Conservation (phyloP, 2,113 vertebrate genomes). For the Lepus europaeus region DNA sequence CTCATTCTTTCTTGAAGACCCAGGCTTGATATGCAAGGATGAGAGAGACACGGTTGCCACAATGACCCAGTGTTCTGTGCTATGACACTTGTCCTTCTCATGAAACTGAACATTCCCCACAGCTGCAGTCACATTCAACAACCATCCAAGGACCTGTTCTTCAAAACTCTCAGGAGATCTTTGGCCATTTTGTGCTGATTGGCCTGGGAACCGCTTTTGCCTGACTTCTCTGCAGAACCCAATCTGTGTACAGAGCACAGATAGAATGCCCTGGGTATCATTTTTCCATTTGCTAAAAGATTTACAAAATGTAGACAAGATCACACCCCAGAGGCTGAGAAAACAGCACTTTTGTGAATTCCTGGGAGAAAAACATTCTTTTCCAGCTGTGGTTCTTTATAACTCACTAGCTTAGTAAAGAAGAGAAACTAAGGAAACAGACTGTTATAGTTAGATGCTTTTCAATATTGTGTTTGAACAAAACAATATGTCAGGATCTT, state of each 20-base stretch:
- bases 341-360: constrained; percentile 49
- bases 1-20: neutral
- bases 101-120: neutral
- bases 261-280: neutral
- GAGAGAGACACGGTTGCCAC: neutral
- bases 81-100: neutral
- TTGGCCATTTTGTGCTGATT: neutral
- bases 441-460: constrained; percentile 43
- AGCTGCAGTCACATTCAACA: neutral
- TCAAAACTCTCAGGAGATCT: neutral
- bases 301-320: constrained; percentile 52
- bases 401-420: constrained; percentile 21
- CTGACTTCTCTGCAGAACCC: neutral
- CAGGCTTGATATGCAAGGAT: neutral
- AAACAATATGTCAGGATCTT: neutral
- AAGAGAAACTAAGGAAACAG: constrained; percentile 26
- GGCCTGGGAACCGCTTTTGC: neutral
- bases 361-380: constrained; percentile 48
- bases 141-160: neutral
- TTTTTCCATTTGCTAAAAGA: constrained; percentile 60
- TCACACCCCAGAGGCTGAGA: constrained; percentile 55
- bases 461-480: neutral
- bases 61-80: neutral
- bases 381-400: constrained; percentile 45
- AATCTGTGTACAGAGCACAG: neutral